These are phyloP conservation scores for Metopia argyrocephala DNA, from an alignment of 2,888 invertebrate species.

Conservation along the genomic window DNA sequence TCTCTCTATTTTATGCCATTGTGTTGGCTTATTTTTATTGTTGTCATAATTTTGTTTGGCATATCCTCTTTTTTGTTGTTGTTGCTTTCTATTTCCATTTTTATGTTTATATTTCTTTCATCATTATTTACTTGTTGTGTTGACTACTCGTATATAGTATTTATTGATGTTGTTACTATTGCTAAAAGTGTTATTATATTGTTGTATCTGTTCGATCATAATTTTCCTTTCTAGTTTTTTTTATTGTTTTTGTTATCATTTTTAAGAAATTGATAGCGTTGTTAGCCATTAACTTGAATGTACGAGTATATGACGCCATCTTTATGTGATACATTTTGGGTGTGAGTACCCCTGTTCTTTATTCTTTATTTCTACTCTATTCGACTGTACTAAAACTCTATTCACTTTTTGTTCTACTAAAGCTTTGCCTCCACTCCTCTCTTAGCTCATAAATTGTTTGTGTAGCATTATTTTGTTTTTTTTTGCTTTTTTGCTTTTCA, in stretches of 20 bases:
- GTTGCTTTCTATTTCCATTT: conserved; percentile 1
- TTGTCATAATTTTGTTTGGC: conserved; percentile 49
- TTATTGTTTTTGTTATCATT: conserved; percentile 29
- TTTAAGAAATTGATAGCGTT: conserved; percentile 57
- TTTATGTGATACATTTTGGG: conserved; percentile 52
- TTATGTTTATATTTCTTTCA: too few species aligned
- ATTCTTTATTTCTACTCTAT: too few species aligned
- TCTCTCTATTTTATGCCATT: neutral
- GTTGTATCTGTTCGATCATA: conserved; percentile 5
- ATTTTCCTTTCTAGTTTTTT: conserved; percentile 1
- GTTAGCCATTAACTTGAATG: conserved; percentile 63
- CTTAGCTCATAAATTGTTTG: too few species aligned
- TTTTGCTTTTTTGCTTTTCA: neutral
- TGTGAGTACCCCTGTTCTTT: too few species aligned
- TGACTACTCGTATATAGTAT: conserved; percentile 11
- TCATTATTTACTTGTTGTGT: conserved; percentile 33
- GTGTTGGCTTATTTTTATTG: conserved; percentile 19
- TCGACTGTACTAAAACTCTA: neutral
- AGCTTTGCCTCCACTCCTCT: too few species aligned
- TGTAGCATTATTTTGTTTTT: too few species aligned
- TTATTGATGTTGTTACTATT: neutral
- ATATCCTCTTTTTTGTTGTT: conserved; percentile 33
- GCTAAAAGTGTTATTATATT: neutral
- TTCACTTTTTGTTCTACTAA: neutral
- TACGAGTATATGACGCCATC: conserved; percentile 64